phyloP scores from a whole-genome alignment of 2,888 invertebrate species.

The Cylindroiulus punctatus region DNA sequence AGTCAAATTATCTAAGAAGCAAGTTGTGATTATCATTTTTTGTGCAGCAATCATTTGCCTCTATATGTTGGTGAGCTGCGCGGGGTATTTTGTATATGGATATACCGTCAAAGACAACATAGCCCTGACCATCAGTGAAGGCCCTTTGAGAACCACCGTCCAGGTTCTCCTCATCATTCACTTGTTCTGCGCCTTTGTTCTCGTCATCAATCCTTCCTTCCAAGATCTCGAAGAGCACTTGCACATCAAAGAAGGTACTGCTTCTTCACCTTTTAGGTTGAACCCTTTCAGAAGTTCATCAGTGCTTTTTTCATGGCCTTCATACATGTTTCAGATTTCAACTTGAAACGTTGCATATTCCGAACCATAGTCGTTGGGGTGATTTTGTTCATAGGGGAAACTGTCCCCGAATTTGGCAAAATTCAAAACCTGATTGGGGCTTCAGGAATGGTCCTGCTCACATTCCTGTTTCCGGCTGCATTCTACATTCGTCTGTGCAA shows the following conservation, averaged over 20 bases:
- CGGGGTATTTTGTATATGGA: slow-evolving; percentile 75
- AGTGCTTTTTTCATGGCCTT: background rate
- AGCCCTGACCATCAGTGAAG: slow-evolving; percentile 70
- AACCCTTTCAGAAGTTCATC: background rate
- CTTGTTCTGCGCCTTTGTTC: slow-evolving; percentile 75
- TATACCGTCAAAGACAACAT: slow-evolving; percentile 69
- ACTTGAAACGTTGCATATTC: slow-evolving; percentile 71
- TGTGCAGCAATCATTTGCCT: background rate
- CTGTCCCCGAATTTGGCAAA: slow-evolving; percentile 76
- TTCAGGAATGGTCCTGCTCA: slow-evolving; percentile 74
- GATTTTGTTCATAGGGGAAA: slow-evolving; percentile 75
- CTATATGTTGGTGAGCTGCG: slow-evolving; percentile 62
- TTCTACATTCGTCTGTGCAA: slow-evolving; percentile 74
- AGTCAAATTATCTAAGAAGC: background rate
- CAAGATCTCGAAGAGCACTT: slow-evolving; percentile 77
- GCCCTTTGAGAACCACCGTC: slow-evolving; percentile 71
- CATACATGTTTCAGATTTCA: slow-evolving; percentile 70
- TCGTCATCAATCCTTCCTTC: slow-evolving; percentile 77
- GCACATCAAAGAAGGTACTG: slow-evolving; percentile 68
- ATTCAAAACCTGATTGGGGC: slow-evolving; percentile 77
- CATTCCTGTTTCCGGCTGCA: slow-evolving; percentile 76
- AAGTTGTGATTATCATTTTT: background rate
- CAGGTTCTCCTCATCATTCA: slow-evolving; percentile 75
- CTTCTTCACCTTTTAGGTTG: background rate
- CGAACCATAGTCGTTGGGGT: slow-evolving; percentile 72